phyloP scores from a whole-genome alignment of 2,113 vertebrate genomes.

The Gorsachius goisagi region DNA sequence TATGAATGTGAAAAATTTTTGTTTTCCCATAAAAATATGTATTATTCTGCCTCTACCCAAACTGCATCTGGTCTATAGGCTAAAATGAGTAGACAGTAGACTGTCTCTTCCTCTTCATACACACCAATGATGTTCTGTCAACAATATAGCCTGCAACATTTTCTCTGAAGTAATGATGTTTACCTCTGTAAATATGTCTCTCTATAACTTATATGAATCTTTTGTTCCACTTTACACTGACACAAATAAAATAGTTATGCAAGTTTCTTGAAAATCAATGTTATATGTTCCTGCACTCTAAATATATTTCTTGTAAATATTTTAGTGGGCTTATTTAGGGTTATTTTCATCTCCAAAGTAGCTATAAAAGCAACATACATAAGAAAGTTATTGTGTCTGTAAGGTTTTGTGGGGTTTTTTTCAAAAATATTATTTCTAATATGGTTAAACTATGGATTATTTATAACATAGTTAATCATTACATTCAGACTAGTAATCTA shows the following conservation, averaged over 20 bases:
- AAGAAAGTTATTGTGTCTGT: not conserved
- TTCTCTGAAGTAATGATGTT: not conserved
- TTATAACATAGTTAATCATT: not conserved
- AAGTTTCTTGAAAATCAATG: not conserved
- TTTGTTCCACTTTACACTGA: not conserved
- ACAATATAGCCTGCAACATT: not conserved
- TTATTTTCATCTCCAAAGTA: not conserved
- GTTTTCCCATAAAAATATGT: not conserved
- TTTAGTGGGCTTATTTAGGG: not conserved
- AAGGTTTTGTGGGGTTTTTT: not conserved
- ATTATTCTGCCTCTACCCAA: not conserved
- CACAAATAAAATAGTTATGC: not conserved
- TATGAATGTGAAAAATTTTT: not conserved
- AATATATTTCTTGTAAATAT: not conserved
- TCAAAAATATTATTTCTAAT: not conserved
- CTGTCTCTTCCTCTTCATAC: not conserved
- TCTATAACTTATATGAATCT: not conserved
- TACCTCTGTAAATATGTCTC: not conserved
- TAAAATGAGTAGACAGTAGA: not conserved
- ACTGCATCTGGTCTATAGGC: not conserved
- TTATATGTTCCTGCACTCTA: not conserved
- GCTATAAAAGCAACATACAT: not conserved
- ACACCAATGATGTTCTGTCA: not conserved
- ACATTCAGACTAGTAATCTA: not conserved
- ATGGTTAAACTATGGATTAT: not conserved